phyloP scores from a whole-genome alignment of 2,797 vertebrate genomes.

The Trachops cirrhosus region DNA sequence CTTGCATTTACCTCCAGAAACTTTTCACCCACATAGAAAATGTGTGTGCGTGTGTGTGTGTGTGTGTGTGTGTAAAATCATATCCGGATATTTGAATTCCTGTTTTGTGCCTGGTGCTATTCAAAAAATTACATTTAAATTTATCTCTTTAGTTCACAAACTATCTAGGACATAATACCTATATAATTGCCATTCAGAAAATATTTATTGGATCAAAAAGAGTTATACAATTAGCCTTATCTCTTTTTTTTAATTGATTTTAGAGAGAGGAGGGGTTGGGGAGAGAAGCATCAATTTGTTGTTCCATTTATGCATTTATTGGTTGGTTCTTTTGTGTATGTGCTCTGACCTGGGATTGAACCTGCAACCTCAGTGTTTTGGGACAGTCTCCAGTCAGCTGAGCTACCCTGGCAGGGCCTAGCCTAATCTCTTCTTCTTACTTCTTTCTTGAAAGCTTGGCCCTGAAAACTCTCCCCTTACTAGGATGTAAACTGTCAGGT shows the following conservation, averaged over 20 bases:
- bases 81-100: background rate
- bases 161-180: background rate
- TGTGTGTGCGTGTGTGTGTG: too few relatives aligned
- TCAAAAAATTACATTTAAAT: background rate
- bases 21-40: background rate
- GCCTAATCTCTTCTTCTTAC: background rate
- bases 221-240: background rate
- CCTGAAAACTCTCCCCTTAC: background rate
- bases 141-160: constrained; percentile 2
- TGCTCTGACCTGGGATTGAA: background rate
- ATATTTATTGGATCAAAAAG: background rate
- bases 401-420: background rate
- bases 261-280: too few relatives aligned
- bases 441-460: background rate
- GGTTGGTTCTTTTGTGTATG: background rate
- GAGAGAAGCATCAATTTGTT: too few relatives aligned
- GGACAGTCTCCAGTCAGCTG: too few relatives aligned
- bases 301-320: background rate
- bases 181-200: background rate
- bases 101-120: background rate
- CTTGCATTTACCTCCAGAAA: background rate
- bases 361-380: too few relatives aligned
- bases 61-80: background rate
- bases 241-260: background rate
- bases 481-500: background rate